A percentile compares a stretch with the other conserved stretches of the same genome.
phyloP scores from a whole-genome alignment of 37 sponge, comb jelly and placozoan species.

The Chondrilla cf. caribensis region DNA sequence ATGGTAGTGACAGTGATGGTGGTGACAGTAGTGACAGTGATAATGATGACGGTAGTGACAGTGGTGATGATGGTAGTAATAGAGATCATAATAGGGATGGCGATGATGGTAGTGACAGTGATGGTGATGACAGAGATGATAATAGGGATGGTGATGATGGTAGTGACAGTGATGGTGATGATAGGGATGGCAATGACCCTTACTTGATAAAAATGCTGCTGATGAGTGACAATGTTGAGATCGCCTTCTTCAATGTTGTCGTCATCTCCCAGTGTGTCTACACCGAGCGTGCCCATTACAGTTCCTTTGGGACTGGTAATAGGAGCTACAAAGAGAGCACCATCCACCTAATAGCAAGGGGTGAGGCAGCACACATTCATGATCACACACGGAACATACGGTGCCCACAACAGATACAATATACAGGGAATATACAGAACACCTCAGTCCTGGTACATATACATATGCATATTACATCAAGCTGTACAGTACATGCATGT shows the following conservation, averaged over 20 bases:
- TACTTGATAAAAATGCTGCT: conserved; percentile 71
- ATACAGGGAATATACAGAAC: no score
- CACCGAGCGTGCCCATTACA: conserved; percentile 55
- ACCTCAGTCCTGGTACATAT: no score
- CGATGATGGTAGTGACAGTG: no score
- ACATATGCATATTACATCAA: no score
- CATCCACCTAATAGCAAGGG: conserved; percentile 45
- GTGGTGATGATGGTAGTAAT: not conserved
- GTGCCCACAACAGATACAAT: no score
- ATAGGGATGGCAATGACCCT: not conserved
- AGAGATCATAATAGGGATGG: not conserved
- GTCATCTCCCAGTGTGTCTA: conserved; percentile 52
- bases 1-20: no score
- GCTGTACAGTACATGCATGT: no score
- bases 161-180: no score
- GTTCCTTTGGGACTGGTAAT: conserved; percentile 24
- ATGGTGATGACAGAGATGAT: no score
- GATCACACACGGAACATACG: no score
- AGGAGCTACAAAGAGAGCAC: conserved; percentile 71
- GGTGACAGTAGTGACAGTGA: not conserved
- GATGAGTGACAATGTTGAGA: conserved; percentile 43
- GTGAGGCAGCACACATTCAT: not conserved
- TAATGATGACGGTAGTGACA: not conserved
- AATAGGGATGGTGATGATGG: no score
- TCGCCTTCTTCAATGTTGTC: conserved; percentile 6